Evolutionary conservation across 1,140 invertebrate genomes (phyloP).

Genomic region (Ips nitidus): DNA sequence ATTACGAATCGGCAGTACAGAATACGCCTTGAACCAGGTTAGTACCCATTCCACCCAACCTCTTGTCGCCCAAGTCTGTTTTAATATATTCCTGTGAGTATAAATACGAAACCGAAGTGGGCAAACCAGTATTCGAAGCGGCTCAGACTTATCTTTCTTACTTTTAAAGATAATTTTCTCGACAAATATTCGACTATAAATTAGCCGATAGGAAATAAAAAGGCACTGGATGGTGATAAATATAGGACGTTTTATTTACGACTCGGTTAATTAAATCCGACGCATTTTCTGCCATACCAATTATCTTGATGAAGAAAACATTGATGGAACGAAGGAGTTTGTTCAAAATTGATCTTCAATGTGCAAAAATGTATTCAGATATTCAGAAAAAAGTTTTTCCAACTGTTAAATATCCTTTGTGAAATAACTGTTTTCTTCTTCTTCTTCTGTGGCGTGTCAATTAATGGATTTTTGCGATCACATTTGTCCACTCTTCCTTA

Average conservation of each 20-base stretch:
- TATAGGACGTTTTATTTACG: not conserved
- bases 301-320: too few relatives aligned
- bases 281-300: too few relatives aligned
- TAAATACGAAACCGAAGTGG: slow-evolving; percentile 3
- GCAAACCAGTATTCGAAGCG: slow-evolving; percentile 12
- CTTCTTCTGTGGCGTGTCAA: too few relatives aligned
- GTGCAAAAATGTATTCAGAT: too few relatives aligned
- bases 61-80: not conserved
- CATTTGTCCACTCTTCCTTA: too few relatives aligned
- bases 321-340: too few relatives aligned
- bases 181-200: slow-evolving; percentile 13
- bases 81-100: slow-evolving; percentile 4
- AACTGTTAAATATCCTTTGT: too few relatives aligned
- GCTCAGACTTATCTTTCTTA: slow-evolving; percentile 11
- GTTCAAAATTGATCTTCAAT: too few relatives aligned
- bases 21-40: slow-evolving; percentile 2
- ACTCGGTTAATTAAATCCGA: too few relatives aligned
- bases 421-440: too few relatives aligned
- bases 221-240: not conserved
- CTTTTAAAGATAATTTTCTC: slow-evolving; percentile 14
- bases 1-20: not conserved
- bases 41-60: not conserved
- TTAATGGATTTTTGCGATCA: too few relatives aligned
- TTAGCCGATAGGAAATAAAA: slow-evolving; percentile 7
- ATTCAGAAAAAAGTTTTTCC: too few relatives aligned